These are phyloP conservation scores for Nemotelus pantherinus DNA, from an alignment of 2,888 invertebrate genomes.

Conservation along the genomic window DNA sequence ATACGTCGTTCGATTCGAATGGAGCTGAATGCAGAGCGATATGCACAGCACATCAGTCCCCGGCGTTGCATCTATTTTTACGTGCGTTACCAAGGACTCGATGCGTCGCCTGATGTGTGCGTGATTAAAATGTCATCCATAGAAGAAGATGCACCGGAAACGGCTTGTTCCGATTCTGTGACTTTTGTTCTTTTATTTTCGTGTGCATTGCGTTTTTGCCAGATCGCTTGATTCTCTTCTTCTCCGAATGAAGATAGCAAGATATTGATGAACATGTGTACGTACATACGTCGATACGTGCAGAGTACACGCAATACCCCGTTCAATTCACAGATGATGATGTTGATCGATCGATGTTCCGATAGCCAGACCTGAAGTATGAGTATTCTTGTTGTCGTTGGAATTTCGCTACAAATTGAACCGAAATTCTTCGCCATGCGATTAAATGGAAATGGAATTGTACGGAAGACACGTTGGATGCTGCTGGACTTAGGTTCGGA, in stretches of 20 bases:
- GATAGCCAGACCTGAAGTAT: slow-evolving; percentile 14
- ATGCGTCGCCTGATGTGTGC: slow-evolving; percentile 13
- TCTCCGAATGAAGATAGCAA: background rate
- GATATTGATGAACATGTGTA: background rate
- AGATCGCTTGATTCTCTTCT: background rate
- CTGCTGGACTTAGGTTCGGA: background rate
- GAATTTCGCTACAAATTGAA: slow-evolving; percentile 36
- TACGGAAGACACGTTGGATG: slow-evolving; percentile 1
- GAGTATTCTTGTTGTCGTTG: background rate
- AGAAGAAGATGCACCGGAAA: slow-evolving; percentile 47
- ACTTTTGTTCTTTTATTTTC: slow-evolving; percentile 28
- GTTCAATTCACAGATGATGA: slow-evolving; percentile 16
- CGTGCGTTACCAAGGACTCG: slow-evolving; percentile 19
- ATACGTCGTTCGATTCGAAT: background rate
- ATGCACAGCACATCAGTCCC: background rate
- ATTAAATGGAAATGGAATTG: slow-evolving; percentile 22
- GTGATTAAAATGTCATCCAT: slow-evolving; percentile 41
- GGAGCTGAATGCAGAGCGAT: slow-evolving; percentile 14
- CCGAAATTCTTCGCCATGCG: slow-evolving; percentile 27
- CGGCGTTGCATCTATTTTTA: slow-evolving; percentile 32
- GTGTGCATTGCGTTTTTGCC: background rate
- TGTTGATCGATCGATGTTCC: slow-evolving; percentile 21
- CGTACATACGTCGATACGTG: background rate
- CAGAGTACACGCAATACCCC: slow-evolving; percentile 2
- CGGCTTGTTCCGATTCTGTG: slow-evolving; percentile 47